Conservation (phyloP, 2,113 vertebrate species). For the Petromus typicus region DNA sequence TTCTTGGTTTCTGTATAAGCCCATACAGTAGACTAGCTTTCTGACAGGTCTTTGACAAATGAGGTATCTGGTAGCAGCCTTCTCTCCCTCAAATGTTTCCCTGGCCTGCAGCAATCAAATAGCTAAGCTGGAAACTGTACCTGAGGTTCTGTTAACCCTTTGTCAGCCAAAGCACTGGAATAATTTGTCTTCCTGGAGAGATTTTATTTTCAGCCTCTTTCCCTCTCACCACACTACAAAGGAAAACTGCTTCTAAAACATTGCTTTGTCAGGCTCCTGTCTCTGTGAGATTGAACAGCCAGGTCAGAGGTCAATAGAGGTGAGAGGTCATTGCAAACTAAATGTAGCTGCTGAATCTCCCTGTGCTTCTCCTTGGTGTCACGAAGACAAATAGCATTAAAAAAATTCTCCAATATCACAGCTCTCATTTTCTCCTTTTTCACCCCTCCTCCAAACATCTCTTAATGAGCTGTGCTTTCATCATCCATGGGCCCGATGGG, state of each 20-base stretch:
- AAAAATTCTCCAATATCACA: conserved; percentile 75
- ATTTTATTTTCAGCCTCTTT: conserved; percentile 25
- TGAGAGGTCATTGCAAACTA: conserved; percentile 79
- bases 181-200: conserved; percentile 32
- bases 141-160: conserved; percentile 72
- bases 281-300: conserved; percentile 78
- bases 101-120: conserved; percentile 67
- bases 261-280: not conserved
- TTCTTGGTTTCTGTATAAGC: conserved; percentile 16
- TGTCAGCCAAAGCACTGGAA: conserved; percentile 31
- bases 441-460: conserved; percentile 78
- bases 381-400: conserved; percentile 86
- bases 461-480: conserved; percentile 83
- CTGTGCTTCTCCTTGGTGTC: conserved; percentile 80
- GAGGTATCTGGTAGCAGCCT: conserved; percentile 25
- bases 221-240: not conserved
- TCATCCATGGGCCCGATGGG: conserved; percentile 68
- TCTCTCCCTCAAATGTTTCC: conserved; percentile 36
- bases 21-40: conserved; percentile 36
- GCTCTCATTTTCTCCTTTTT: conserved; percentile 76
- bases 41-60: conserved; percentile 75
- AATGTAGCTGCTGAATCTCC: conserved; percentile 70
- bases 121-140: conserved; percentile 35
- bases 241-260: conserved; percentile 4
- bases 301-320: conserved; percentile 84